These are phyloP conservation scores for Thaumatotibia leucotreta DNA, from an alignment of 1,140 invertebrate species.

Conservation along the genomic window DNA sequence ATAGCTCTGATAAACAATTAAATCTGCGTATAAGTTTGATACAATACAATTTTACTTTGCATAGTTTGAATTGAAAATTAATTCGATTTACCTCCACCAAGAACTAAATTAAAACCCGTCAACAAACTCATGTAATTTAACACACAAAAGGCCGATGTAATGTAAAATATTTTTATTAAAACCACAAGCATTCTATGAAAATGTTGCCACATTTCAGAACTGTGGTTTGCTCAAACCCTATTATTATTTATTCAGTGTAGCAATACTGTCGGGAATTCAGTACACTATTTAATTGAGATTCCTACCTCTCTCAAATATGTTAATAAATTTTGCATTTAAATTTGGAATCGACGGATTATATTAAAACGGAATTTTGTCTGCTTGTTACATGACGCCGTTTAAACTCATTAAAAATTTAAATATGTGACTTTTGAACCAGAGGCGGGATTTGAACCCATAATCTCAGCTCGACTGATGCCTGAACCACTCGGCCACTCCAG, in stretches of 20 bases:
- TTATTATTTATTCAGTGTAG: constrained; percentile 10
- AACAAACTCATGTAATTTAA: background rate
- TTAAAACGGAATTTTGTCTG: background rate
- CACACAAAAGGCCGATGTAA: background rate
- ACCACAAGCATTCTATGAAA: constrained; percentile 4
- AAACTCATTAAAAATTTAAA: background rate
- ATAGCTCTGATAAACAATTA: too few species aligned
- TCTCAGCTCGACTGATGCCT: too few species aligned
- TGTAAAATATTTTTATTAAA: constrained; percentile 13
- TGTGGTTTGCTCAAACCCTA: constrained; percentile 4
- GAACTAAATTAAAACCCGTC: background rate
- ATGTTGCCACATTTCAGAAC: constrained; percentile 4
- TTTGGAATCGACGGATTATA: background rate
- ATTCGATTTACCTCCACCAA: background rate
- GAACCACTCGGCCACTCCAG: too few species aligned
- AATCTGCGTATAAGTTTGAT: too few species aligned
- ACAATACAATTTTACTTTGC: background rate
- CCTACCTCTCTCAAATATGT: constrained; percentile 8
- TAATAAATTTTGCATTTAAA: constrained; percentile 14
- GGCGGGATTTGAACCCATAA: too few species aligned
- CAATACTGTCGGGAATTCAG: constrained; percentile 10
- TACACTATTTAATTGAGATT: constrained; percentile 9
- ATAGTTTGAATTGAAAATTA: too few species aligned
- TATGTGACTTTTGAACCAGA: background rate
- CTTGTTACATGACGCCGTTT: background rate